Evolutionary conservation across 2,888 invertebrate species (phyloP).

Genomic region (Rhyacophila evoluta): DNA sequence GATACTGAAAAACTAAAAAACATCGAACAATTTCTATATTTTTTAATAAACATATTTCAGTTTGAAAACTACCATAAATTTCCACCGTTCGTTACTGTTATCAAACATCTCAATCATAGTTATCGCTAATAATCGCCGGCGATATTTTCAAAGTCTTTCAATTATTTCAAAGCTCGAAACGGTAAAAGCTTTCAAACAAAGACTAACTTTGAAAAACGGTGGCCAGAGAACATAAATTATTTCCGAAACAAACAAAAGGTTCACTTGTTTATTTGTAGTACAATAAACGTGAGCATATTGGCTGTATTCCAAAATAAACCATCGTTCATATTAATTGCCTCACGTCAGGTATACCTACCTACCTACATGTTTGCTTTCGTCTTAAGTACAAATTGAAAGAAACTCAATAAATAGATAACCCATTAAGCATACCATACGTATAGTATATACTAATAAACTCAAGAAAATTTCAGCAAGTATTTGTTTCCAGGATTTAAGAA

Average conservation of each 20-base stretch:
- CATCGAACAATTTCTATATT: no score
- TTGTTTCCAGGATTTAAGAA: no score
- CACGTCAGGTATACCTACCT: conserved; percentile 45
- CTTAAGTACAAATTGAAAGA: not conserved
- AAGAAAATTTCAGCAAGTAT: no score
- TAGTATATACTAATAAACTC: no score
- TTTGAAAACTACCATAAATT: no score
- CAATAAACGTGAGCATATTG: conserved; percentile 44
- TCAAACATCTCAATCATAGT: not conserved
- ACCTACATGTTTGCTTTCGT: not conserved
- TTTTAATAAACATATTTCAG: no score
- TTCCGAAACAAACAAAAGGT: conserved; percentile 50
- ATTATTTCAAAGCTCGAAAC: not conserved
- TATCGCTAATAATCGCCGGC: not conserved
- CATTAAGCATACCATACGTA: not conserved
- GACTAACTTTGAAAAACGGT: conserved; percentile 23
- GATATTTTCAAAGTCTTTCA: conserved; percentile 28
- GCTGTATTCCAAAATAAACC: conserved; percentile 46
- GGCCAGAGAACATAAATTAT: conserved; percentile 46
- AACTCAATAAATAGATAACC: not conserved
- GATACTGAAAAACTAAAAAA: no score
- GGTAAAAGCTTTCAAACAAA: conserved; percentile 11
- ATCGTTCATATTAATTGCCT: conserved; percentile 52
- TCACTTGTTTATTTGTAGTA: conserved; percentile 52
- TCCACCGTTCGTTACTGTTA: not conserved